Conservation (phyloP, 2,113 vertebrate genomes). For the Phyllopteryx taeniolatus region DNA sequence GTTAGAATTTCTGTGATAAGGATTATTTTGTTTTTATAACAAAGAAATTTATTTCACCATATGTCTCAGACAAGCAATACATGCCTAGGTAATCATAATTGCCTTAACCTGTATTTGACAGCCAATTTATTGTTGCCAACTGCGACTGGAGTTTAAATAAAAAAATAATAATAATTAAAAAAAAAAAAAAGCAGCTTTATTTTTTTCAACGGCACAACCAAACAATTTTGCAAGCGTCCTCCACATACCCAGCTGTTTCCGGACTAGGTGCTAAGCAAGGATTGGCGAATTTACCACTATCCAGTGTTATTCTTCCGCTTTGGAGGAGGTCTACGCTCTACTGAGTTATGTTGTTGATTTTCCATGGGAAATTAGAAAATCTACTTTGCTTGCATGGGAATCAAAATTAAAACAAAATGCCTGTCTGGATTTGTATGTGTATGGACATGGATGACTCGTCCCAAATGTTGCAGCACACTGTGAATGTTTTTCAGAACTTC, state of each 20-base stretch:
- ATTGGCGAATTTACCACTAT: background rate
- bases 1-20: too few relatives aligned
- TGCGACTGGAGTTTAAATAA: background rate
- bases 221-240: background rate
- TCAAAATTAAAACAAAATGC: background rate
- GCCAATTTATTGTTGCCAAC: background rate
- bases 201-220: background rate
- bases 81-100: too few relatives aligned
- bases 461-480: constrained; percentile 41
- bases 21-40: too few relatives aligned
- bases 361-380: background rate
- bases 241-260: constrained; percentile 2
- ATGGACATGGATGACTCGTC: background rate
- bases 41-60: too few relatives aligned
- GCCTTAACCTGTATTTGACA: too few relatives aligned
- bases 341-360: background rate
- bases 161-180: too few relatives aligned
- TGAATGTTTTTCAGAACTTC: constrained; percentile 19
- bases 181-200: background rate
- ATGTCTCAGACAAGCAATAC: too few relatives aligned
- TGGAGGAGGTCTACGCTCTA: background rate
- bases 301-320: background rate
- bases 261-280: background rate
- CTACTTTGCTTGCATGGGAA: background rate
- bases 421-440: background rate